Evolutionary conservation across 1,140 invertebrate genomes (phyloP).

Genomic region (Drosophila kanapiae): DNA sequence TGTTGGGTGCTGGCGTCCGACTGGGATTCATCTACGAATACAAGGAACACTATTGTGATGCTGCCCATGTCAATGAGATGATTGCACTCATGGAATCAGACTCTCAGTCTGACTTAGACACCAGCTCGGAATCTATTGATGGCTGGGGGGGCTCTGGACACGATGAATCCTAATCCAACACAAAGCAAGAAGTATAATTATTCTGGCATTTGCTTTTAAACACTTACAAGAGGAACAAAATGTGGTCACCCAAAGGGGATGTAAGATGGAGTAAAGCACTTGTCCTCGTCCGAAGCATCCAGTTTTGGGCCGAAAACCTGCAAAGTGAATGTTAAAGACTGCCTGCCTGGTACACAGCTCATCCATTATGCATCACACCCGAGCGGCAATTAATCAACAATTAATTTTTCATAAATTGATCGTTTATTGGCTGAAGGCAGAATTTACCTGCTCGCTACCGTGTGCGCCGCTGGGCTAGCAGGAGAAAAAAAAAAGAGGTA

Average conservation of each 20-base stretch:
- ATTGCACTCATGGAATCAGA: background rate
- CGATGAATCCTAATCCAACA: background rate
- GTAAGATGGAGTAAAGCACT: background rate
- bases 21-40: conserved; percentile 23
- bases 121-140: conserved; percentile 1
- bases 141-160: background rate
- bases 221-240: too few relatives aligned
- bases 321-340: conserved; percentile 44
- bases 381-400: conserved; percentile 72
- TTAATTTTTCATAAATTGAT: conserved; percentile 71
- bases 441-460: conserved; percentile 61
- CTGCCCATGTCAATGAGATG: conserved; percentile 19
- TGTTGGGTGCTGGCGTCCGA: conserved; percentile 7
- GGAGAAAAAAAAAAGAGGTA: conserved; percentile 18
- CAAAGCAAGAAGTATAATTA: too few relatives aligned
- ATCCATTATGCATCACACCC: conserved; percentile 48
- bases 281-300: conserved; percentile 2
- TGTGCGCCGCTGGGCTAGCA: conserved; percentile 32
- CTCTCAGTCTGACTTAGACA: background rate
- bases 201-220: too few relatives aligned
- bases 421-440: conserved; percentile 40
- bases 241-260: background rate
- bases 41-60: conserved; percentile 19
- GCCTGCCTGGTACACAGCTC: conserved; percentile 12
- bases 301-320: conserved; percentile 14